phyloP scores from a whole-genome alignment of 2,888 invertebrate genomes.

The Amphimallon solstitiale region DNA sequence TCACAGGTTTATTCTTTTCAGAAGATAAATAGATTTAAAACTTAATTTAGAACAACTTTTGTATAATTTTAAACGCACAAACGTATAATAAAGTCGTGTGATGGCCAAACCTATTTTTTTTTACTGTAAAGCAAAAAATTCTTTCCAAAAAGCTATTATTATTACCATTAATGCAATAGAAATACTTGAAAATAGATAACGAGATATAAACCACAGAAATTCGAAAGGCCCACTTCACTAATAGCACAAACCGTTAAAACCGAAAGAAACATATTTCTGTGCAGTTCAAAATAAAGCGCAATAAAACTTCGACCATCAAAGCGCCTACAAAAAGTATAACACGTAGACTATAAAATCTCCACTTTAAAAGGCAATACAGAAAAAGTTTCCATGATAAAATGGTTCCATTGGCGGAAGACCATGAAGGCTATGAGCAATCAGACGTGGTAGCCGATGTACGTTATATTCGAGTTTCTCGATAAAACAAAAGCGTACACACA shows the following conservation, averaged over 20 bases:
- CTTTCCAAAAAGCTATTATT: too few species aligned
- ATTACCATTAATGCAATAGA: too few species aligned
- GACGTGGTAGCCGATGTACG: slow-evolving; percentile 37
- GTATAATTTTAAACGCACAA: too few species aligned
- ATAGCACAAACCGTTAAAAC: not conserved
- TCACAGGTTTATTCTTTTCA: too few species aligned
- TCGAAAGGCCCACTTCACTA: not conserved
- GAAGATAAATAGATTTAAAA: too few species aligned
- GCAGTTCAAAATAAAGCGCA: slow-evolving; percentile 1
- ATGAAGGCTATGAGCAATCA: slow-evolving; percentile 46
- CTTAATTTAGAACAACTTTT: too few species aligned
- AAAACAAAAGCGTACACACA: slow-evolving; percentile 41
- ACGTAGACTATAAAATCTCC: slow-evolving; percentile 32
- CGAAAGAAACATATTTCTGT: slow-evolving; percentile 3
- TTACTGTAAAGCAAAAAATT: too few species aligned
- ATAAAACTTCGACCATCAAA: slow-evolving; percentile 30
- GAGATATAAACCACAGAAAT: too few species aligned
- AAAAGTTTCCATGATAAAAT: slow-evolving; percentile 45
- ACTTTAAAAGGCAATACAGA: slow-evolving; percentile 41
- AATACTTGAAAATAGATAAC: too few species aligned
- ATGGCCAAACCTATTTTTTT: too few species aligned
- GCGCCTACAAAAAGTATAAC: slow-evolving; percentile 21
- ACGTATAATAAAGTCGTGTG: too few species aligned
- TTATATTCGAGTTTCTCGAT: slow-evolving; percentile 42
- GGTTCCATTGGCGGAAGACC: slow-evolving; percentile 44